Base-by-base conservation (phyloP, 2,113 vertebrate species). In the Puntigrus tetrazona region DNA sequence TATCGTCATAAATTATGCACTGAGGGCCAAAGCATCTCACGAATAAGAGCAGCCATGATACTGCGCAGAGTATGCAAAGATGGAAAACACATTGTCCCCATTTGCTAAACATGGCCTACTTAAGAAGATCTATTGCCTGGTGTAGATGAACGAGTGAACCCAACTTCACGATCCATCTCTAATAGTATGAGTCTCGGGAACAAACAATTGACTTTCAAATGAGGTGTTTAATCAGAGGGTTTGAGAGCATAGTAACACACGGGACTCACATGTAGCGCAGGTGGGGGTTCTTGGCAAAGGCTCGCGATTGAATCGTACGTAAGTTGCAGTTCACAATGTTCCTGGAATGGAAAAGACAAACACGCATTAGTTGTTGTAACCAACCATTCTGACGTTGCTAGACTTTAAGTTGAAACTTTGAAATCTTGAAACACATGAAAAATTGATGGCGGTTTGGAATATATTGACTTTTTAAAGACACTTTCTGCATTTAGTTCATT, bases 221-320 rank as follows among this genome's bases (percentile, higher is more conserved):
- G n/a, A 43, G 55, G 29, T 47, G 25, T 86, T 72, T 84, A n/a
- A 31, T 38, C 6, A 65, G 4, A 36, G 3, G 34, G 27, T 70
- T 43, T 3, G 4, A 1, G 27, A n/a, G 10, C 29, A 34, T 18
- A 10, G 7, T 16, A 31, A 7, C 1, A 25, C 38, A 47, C 34
- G n/a, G 65, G 55, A 94, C 97, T 99, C 90, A 99, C 98, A 99
- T 98, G 89, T 97, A 97, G 85, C 90, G 97, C 89, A 99, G 92
- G 43, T 97, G 93, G 7, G 96, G 96, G 90, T 98, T 99, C 93
- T 97, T 96, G 90, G 96, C 95, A 59, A 99, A 99, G 78, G 95
- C 97, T 27, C 96, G 94, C 3, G 95, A 90, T 87, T 96, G 96
- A 92, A 99, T 96, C 14, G 84, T 92, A 74, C 94, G 92, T 84